Evolutionary conservation across 92 coral and sea anemone genomes (phyloP), one percentile per base, ranked within the genome.

Genomic region (Porites cylindrica): DNA sequence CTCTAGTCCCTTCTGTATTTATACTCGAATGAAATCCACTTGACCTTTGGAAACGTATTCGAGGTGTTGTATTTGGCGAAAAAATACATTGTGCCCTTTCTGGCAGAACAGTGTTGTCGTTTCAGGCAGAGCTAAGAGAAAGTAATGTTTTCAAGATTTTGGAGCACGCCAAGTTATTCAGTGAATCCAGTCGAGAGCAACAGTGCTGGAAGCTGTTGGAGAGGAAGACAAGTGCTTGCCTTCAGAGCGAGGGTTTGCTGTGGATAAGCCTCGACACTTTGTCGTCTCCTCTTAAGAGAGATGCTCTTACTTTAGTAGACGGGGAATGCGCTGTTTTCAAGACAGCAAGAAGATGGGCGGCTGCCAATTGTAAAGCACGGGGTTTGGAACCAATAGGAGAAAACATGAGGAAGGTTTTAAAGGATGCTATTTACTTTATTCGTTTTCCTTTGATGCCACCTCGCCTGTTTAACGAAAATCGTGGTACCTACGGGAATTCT

Each of bases 371-470:
- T 80, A 81, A 85, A 29, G 78, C 59, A 77, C 89, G 75, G 71
- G 87, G 85, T 64, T 19, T 85, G 56, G 77, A 68, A 59, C 73
- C 80, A 17, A 85, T 81, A 26, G 90, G 88, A 4, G 90, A 75
- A 18, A 71, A 75, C 17, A 86, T 88, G 76, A 92, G 96, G 65
- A 72, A 75, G 43, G 82, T 84, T 62, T 85, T 93, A 8, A 88
- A 91, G 8, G 90, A 88, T 24, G 91, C 84, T 3, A 54, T 93
- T 6, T 74, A 81, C 53, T 81, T 80, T 24, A 65, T 93, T 6
- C 90, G 96, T 1, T 93, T 93, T 70, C 96, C 90, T 59, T 70
- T 91, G 70, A 93, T 93, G 90, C 75, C 92, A 1, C 90, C 83
- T 51, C 66, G 82, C 21, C 84, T 90, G 75, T 93, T 93, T 87